Evolutionary conservation across 2,888 invertebrate species (phyloP).

Genomic region (Sarcophaga rosellei): DNA sequence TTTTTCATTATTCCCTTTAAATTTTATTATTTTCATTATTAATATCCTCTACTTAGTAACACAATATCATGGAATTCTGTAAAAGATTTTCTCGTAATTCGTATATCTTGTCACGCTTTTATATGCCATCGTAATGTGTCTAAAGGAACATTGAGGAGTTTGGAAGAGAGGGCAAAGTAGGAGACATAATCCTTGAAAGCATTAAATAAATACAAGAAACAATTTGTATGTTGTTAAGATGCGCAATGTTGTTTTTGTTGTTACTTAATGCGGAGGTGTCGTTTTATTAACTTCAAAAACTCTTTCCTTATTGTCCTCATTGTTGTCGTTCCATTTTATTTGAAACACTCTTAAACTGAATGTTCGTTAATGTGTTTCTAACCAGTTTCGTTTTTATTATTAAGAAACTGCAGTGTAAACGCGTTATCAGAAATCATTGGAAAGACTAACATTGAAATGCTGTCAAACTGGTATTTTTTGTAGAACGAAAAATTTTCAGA

Average conservation of each 20-base stretch:
- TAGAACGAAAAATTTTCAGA: no score
- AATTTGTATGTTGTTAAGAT: constrained; percentile 45
- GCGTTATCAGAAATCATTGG: constrained; percentile 1
- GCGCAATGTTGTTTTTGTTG: background rate
- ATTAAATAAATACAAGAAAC: constrained; percentile 45
- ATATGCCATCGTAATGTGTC: constrained; percentile 10
- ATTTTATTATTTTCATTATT: no score
- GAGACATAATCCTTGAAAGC: constrained; percentile 20
- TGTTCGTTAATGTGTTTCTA: constrained; percentile 44
- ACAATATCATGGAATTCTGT: no score
- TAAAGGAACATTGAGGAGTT: no score
- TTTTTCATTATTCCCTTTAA: no score
- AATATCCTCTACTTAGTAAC: no score
- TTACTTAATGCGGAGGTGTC: constrained; percentile 43
- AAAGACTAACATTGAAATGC: no score
- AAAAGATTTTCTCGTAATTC: no score
- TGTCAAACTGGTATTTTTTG: no score
- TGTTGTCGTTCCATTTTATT: constrained; percentile 10
- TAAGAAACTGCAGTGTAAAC: background rate
- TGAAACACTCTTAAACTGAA: no score
- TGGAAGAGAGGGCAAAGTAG: no score
- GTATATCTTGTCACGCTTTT: constrained; percentile 54
- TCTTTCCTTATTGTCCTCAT: constrained; percentile 1
- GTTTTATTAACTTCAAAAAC: constrained; percentile 35
- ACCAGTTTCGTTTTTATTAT: constrained; percentile 36